These are phyloP conservation scores for Agelas oroides DNA, from an alignment of 37 sponge, comb jelly and placozoan species.

Conservation along the genomic window DNA sequence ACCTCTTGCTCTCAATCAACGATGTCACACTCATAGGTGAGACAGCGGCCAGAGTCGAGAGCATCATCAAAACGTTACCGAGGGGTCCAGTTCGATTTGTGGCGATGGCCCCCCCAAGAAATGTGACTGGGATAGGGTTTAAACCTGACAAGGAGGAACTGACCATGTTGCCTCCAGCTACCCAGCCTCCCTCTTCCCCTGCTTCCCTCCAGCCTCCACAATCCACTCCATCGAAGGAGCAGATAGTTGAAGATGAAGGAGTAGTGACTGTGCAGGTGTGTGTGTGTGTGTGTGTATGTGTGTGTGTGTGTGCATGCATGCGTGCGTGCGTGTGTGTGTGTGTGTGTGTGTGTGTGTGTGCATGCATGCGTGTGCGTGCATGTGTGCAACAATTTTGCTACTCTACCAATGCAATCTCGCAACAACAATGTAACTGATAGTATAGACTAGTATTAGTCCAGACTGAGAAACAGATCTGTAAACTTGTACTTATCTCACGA, in stretches of 20 bases:
- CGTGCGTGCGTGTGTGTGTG: neutral
- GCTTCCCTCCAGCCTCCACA: neutral
- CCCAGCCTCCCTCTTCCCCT: neutral
- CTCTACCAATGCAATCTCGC: too few relatives aligned
- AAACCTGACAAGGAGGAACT: neutral
- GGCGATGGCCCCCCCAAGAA: slow-evolving; percentile 71
- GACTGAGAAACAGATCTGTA: too few relatives aligned
- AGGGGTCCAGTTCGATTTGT: slow-evolving; percentile 57
- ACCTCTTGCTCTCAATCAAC: slow-evolving; percentile 70
- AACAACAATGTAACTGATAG: too few relatives aligned
- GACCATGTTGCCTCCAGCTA: neutral
- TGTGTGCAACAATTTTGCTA: too few relatives aligned
- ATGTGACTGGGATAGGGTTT: slow-evolving; percentile 36
- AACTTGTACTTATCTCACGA: too few relatives aligned
- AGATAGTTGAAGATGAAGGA: slow-evolving; percentile 27
- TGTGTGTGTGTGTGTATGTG: slow-evolving; percentile 1
- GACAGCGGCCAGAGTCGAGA: slow-evolving; percentile 38
- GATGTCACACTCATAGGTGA: slow-evolving; percentile 29
- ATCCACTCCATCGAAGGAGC: neutral
- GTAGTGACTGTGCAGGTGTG: neutral
- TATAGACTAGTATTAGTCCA: too few relatives aligned
- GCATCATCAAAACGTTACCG: slow-evolving; percentile 55
- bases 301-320: neutral
- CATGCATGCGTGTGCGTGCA: too few relatives aligned
- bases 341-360: neutral